phyloP scores from a whole-genome alignment of 2,797 vertebrate genomes.

The Sebastes itinus region DNA sequence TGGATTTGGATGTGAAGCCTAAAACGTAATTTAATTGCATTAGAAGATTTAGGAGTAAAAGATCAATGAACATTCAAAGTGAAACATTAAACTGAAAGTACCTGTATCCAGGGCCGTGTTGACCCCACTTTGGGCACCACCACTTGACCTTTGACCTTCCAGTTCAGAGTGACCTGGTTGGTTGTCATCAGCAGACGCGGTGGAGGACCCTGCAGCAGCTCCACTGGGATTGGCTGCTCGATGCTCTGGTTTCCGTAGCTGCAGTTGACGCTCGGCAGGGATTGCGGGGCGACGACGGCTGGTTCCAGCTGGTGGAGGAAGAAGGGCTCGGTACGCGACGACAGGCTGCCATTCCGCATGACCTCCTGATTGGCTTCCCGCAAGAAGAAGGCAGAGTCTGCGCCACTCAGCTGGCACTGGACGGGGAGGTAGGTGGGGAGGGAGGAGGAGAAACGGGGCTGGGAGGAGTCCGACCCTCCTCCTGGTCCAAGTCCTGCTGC shows the following conservation, averaged over 20 bases:
- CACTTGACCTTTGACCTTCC: conserved; percentile 91
- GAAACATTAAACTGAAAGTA: conserved; percentile 7
- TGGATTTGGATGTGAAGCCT: background rate
- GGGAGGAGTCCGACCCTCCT: conserved; percentile 63
- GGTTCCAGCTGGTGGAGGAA: conserved; percentile 87
- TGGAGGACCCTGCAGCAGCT: conserved; percentile 85
- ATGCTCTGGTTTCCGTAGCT: conserved; percentile 90
- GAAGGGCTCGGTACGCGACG: conserved; percentile 88
- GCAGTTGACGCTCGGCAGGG: conserved; percentile 85
- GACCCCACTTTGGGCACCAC: conserved; percentile 87
- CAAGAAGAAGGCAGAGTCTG: conserved; percentile 90
- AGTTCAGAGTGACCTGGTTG: conserved; percentile 87
- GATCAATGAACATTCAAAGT: background rate
- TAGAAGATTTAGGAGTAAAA: background rate
- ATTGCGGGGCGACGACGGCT: conserved; percentile 57
- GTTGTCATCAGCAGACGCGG: conserved; percentile 76
- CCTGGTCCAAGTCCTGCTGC: conserved; percentile 65
- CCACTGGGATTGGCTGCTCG: conserved; percentile 84
- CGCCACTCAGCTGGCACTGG: conserved; percentile 83
- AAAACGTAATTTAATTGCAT: too few relatives aligned
- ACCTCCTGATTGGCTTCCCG: conserved; percentile 94
- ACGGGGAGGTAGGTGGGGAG: conserved; percentile 90
- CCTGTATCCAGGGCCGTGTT: conserved; percentile 89
- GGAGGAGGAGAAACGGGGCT: conserved; percentile 86
- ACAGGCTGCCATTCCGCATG: conserved; percentile 92